Evolutionary conservation across 2,888 invertebrate genomes (phyloP), one percentile per base, ranked within the genome.

Genomic region (Escarpia spicata): DNA sequence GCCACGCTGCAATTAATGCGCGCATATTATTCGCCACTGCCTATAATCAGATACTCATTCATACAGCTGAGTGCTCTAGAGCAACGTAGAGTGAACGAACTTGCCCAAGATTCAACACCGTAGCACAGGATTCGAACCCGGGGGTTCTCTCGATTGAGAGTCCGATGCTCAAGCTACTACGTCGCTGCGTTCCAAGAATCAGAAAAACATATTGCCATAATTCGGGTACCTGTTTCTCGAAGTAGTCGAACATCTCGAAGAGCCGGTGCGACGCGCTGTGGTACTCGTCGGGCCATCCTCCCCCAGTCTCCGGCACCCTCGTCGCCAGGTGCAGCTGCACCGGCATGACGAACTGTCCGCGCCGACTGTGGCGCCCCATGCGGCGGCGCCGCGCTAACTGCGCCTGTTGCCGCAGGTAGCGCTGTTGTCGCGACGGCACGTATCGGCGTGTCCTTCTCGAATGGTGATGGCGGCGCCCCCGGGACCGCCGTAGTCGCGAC

Each of bases 211-310:
- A 37, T 37, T 37, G 37, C 37, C 37, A 37, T 37, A 37, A 0
- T 37, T 37, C 37, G 37, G 37, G 52, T 52, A 94, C 92, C 45
- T 91, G 92, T 9, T 90, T 75, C 60, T 94, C 94, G 90, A 94
- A 93, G 90, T 93, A 92, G 91, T 94, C 94, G 89, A 93, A 93
- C 94, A 94, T 94, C 58, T 93, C 93, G 89, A 92, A 93, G 37
- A 94, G 93, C 44, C 94, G 90, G 15, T 92, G 92, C 37, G 75
- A 45, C 12, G 94, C 94, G 26, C 90, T 91, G 93, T 94, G 94
- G 90, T 93, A 94, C 58, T 94, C 94, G 90, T 94, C 94, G 0
- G 94, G 94, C 94, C 94, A 94, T 19, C 92, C 92, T 26, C 94
- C 94, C 0, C 92, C 93, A 15, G 19, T 75, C 89, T 92, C 92